Conservation (phyloP, 2,888 invertebrate species). For the Pterostichus madidus region DNA sequence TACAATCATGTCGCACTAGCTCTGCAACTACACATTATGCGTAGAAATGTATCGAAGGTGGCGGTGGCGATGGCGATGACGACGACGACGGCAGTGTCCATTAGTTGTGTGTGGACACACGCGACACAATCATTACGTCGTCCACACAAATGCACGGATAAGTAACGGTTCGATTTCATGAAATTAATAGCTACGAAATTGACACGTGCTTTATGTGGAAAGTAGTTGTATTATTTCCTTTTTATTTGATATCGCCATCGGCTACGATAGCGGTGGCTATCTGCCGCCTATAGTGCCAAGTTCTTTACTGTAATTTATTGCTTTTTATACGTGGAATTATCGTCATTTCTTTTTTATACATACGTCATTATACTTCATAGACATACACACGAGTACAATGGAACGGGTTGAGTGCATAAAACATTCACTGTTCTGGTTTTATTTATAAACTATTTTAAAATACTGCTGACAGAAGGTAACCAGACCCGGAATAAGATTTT, state of each 20-base stretch:
- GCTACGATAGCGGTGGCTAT: constrained; percentile 38
- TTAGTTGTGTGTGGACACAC: constrained; percentile 56
- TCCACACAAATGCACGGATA: constrained; percentile 61
- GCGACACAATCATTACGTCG: constrained; percentile 66
- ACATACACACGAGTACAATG: background rate
- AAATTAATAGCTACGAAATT: constrained; percentile 67
- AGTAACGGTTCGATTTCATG: constrained; percentile 61
- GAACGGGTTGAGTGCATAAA: constrained; percentile 15
- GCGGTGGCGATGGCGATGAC: too few species aligned
- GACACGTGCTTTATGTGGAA: constrained; percentile 66
- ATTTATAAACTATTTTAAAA: too few species aligned
- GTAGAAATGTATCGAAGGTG: too few species aligned
- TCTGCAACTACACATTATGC: too few species aligned
- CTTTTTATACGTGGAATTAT: constrained; percentile 60
- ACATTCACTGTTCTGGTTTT: background rate
- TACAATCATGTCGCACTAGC: too few species aligned
- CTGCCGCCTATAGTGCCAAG: constrained; percentile 44
- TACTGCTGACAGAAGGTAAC: too few species aligned
- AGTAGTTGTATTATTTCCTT: constrained; percentile 58
- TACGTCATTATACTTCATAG: constrained; percentile 33
- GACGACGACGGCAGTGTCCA: constrained; percentile 3
- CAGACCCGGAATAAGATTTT: too few species aligned
- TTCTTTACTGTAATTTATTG: constrained; percentile 60
- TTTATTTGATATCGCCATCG: constrained; percentile 44
- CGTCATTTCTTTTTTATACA: constrained; percentile 47